A percentile compares a stretch with the other conserved stretches of the same genome.
Conservation (phyloP, 2,113 vertebrate species). For the Ranitomeya variabilis region DNA sequence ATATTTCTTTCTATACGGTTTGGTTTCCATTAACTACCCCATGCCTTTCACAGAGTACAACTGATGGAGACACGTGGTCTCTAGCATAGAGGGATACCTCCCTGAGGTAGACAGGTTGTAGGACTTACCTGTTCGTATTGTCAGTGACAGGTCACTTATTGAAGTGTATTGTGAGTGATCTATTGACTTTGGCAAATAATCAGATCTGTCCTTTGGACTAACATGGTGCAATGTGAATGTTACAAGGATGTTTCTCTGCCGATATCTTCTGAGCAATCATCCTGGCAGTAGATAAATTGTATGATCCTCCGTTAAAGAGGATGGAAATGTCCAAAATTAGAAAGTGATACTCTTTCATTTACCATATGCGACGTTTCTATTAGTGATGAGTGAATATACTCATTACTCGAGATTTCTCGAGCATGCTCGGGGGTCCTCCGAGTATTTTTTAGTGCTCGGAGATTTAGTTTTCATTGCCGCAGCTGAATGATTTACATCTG, state of each 20-base stretch:
- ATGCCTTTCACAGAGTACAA: not conserved
- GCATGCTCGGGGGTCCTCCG: no score
- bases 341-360: not conserved
- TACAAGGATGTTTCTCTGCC: not conserved
- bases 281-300: not conserved
- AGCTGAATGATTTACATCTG: no score
- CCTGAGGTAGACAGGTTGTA: not conserved
- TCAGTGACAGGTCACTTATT: not conserved
- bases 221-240: not conserved
- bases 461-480: no score
- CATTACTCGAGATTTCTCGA: no score
- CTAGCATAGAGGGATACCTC: not conserved
- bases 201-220: not conserved
- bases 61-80: not conserved
- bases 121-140: not conserved
- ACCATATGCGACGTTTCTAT: not conserved
- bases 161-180: not conserved
- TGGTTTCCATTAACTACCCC: not conserved
- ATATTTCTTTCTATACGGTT: no score
- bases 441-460: no score
- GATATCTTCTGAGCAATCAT: not conserved
- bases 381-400: no score
- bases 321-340: not conserved
- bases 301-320: not conserved
- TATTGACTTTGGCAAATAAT: not conserved